Conservation (phyloP, 1,140 invertebrate genomes). For the Caerostris darwini region DNA sequence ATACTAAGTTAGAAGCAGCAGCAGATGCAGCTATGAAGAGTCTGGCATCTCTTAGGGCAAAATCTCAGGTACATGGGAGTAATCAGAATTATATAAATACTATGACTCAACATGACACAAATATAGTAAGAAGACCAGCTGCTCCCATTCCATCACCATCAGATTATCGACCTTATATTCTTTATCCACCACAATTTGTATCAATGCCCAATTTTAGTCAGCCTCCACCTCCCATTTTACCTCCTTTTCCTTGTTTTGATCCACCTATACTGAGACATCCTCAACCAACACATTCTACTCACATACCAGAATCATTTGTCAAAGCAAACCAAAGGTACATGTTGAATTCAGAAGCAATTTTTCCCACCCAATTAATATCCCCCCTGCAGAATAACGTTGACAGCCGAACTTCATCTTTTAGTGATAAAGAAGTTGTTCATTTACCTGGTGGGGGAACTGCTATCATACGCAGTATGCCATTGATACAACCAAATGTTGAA, state of each 20-base stretch:
- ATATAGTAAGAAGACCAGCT: neutral
- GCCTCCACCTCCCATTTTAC: neutral
- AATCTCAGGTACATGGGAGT: no score
- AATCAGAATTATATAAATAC: conserved; percentile 20
- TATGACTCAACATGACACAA: neutral
- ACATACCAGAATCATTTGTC: conserved; percentile 72
- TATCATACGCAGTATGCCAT: neutral
- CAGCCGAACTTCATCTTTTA: no score
- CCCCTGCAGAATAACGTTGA: neutral
- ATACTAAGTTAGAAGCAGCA: conserved; percentile 54
- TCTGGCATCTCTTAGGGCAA: conserved; percentile 30
- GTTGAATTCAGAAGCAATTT: neutral
- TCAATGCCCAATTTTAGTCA: conserved; percentile 10
- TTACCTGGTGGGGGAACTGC: conserved; percentile 47
- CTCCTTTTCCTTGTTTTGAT: conserved; percentile 31
- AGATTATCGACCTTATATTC: conserved; percentile 32
- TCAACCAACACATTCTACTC: neutral
- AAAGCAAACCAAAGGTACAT: conserved; percentile 21
- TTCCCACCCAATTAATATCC: neutral
- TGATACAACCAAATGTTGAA: neutral
- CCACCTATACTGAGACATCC: conserved; percentile 52
- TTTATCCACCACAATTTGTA: neutral
- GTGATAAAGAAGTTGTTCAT: conserved; percentile 24
- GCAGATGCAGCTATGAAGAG: conserved; percentile 68
- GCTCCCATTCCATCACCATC: neutral